A percentile compares a stretch with the other conserved stretches of the same genome.
phyloP scores from a whole-genome alignment of 2,888 invertebrate genomes.

The Agrotis ipsilon region DNA sequence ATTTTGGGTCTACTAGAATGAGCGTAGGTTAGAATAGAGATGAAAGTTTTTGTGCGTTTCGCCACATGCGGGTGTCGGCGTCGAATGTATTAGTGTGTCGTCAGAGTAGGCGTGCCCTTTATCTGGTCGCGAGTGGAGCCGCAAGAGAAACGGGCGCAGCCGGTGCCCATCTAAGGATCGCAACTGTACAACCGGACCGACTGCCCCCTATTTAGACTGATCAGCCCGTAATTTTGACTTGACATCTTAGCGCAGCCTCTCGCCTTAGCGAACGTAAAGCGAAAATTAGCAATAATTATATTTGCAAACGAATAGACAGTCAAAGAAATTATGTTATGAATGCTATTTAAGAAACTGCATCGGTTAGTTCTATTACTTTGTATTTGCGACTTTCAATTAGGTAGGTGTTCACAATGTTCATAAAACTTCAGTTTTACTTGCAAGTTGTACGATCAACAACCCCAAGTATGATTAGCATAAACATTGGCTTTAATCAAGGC shows the following conservation, averaged over 20 bases:
- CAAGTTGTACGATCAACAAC: constrained; percentile 22
- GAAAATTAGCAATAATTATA: constrained; percentile 52
- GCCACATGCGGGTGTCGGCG: constrained; percentile 47
- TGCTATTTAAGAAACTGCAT: constrained; percentile 27
- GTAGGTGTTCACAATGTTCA: constrained; percentile 26
- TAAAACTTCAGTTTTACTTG: constrained; percentile 47
- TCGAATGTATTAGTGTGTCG: constrained; percentile 55
- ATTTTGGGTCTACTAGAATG: constrained; percentile 59
- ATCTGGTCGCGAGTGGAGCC: constrained; percentile 57
- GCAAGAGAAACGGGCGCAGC: constrained; percentile 83
- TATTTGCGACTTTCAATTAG: constrained; percentile 27
- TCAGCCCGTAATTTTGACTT: constrained; percentile 81
- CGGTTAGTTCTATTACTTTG: constrained; percentile 21
- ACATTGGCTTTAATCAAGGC: constrained; percentile 52
- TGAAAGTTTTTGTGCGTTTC: constrained; percentile 61
- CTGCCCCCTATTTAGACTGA: constrained; percentile 84
- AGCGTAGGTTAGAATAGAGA: constrained; percentile 58
- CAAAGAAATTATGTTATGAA: constrained; percentile 24
- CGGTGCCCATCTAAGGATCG: constrained; percentile 86
- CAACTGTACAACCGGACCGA: constrained; percentile 89
- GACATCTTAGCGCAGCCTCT: constrained; percentile 72
- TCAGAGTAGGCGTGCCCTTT: constrained; percentile 64
- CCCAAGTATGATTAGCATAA: constrained; percentile 41
- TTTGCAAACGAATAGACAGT: constrained; percentile 38
- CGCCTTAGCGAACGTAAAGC: constrained; percentile 48